phyloP scores from a whole-genome alignment of 2,797 vertebrate species.

The Prionace glauca region DNA sequence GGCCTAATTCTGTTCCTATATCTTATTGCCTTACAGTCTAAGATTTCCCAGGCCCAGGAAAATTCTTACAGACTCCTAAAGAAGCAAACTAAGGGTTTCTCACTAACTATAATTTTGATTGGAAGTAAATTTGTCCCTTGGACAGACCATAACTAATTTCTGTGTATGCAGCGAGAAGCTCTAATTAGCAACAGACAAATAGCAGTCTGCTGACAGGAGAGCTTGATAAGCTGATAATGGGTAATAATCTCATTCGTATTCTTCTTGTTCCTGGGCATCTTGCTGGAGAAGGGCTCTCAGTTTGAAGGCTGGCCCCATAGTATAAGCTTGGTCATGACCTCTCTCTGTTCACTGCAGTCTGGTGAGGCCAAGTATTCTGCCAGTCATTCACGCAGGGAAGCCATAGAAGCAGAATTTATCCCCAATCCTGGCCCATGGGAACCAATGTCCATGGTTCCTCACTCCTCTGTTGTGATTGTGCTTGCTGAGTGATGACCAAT shows the following conservation, averaged over 20 bases:
- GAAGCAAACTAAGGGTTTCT: background rate
- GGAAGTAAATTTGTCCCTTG: background rate
- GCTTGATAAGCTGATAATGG: background rate
- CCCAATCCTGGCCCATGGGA: background rate
- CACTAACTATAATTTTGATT: background rate
- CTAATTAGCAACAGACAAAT: slow-evolving; percentile 4
- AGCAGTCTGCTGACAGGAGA: background rate
- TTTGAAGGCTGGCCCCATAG: background rate
- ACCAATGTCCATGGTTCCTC: background rate
- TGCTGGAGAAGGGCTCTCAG: background rate
- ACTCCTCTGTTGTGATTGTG: background rate
- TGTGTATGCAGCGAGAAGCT: background rate
- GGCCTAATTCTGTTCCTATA: too few species aligned
- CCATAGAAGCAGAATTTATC: background rate
- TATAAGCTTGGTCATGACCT: background rate
- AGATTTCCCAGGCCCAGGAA: background rate
- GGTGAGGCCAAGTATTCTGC: background rate
- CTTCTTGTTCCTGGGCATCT: background rate
- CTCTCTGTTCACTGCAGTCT: too few species aligned
- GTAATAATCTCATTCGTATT: background rate
- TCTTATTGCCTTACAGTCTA: too few species aligned
- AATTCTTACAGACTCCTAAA: background rate
- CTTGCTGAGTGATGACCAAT: background rate
- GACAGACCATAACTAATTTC: background rate
- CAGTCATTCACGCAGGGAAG: background rate